Base-by-base conservation (phyloP, 2,797 vertebrate genomes). In the Gobionotothen gibberifrons region DNA sequence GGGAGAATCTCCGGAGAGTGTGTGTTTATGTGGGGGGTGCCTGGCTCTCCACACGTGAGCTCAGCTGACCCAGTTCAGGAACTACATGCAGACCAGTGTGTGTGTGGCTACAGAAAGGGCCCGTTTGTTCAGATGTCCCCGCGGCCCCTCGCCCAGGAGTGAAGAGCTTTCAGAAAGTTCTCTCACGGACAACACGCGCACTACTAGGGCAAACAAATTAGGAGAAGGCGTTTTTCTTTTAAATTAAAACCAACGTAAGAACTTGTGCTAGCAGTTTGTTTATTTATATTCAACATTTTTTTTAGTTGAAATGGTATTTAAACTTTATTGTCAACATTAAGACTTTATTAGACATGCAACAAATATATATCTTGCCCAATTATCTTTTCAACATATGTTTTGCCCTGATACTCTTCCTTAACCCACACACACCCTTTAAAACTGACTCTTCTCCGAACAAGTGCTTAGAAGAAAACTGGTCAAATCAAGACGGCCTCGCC, bases 31-130 rank as follows among this genome's bases (percentile, higher is more conserved):
- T 19, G 62, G 53, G 65, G 65, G 74, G 55, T 58, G 71, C 63
- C 60, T 72, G 46, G 79, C 72, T 81, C 78, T 83, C 67, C 79
- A 74, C 80, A 84, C 62, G 53, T 85, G 85, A 91, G 86, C 78
- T 90, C 86, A 90, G 80, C 81, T 90, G 90, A 93, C 90, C 87
- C 81, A 81, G 69, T 82, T 87, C 87, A 84, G 57, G 68, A 69
- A 72, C 78, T 65, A 52, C 58, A 66, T 67, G 49, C 65, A 79
- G 57, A 82, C 84, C 66, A 67, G 39, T 66, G 55, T 61, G 73
- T 74, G 82, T 79, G 61, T 59, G 60, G n/a, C 17, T 17, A 54
- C 16, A 72, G 74, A 85, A 84, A 83, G 55, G 66, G 52, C 17
- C 60, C n/a, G 67, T 87, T 91, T 93, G 76, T 87, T 89, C 79